phyloP scores from a whole-genome alignment of 1,140 invertebrate genomes.

The Hyles euphorbiae region DNA sequence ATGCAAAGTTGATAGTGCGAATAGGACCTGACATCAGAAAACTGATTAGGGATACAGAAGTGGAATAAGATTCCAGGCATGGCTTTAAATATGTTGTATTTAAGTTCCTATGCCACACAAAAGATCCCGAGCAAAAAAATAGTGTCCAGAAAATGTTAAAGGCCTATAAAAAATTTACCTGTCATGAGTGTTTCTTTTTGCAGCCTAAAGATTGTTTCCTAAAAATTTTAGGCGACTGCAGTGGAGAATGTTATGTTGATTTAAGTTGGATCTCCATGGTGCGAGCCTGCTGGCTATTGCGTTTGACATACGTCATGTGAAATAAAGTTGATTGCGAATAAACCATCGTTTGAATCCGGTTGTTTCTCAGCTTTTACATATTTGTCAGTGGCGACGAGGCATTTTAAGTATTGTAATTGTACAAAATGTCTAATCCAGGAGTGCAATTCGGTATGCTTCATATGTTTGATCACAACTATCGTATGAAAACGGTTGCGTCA shows the following conservation, averaged over 20 bases:
- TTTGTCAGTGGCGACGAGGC: too few relatives aligned
- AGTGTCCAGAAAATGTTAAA: background rate
- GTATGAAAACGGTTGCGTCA: too few relatives aligned
- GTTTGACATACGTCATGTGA: too few relatives aligned
- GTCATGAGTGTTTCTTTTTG: slow-evolving; percentile 3
- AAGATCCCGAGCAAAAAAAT: background rate
- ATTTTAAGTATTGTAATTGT: too few relatives aligned
- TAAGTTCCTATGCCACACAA: slow-evolving; percentile 1
- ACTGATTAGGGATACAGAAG: slow-evolving; percentile 2
- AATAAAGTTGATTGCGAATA: too few relatives aligned
- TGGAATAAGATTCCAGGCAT: slow-evolving; percentile 1
- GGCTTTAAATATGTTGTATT: slow-evolving; percentile 1
- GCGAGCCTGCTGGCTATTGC: too few relatives aligned
- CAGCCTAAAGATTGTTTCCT: slow-evolving; percentile 5
- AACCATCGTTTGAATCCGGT: too few relatives aligned
- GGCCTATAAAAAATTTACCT: slow-evolving; percentile 1
- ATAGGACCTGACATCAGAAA: slow-evolving; percentile 4
- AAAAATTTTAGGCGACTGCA: slow-evolving; percentile 6
- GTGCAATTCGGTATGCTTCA: too few relatives aligned
- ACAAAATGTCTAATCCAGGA: too few relatives aligned
- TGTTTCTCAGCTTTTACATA: too few relatives aligned
- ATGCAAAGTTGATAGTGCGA: background rate
- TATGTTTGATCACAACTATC: too few relatives aligned
- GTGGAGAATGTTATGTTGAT: slow-evolving; percentile 2
- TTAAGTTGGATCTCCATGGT: too few relatives aligned